A percentile compares a stretch with the other conserved stretches of the same genome.
Conservation (phyloP, 2,113 vertebrate species). For the Eublepharis macularius region DNA sequence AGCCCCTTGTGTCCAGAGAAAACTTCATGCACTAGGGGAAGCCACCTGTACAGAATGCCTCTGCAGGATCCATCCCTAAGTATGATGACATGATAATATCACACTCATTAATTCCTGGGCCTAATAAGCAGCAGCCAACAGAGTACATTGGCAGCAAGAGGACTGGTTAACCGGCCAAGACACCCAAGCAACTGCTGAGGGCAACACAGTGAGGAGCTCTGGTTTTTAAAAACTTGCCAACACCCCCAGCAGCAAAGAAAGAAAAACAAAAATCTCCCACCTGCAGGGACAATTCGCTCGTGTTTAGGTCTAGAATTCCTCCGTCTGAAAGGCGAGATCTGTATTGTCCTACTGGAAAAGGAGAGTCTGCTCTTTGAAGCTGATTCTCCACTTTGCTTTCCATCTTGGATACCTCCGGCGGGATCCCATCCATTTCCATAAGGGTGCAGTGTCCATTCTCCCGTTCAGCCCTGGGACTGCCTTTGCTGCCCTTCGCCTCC, state of each 20-base stretch:
- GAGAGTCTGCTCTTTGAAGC: slow-evolving; percentile 44
- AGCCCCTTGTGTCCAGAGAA: no score
- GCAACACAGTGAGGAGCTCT: not conserved
- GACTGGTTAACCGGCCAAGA: no score
- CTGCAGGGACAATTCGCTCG: slow-evolving; percentile 76
- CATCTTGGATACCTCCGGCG: slow-evolving; percentile 61
- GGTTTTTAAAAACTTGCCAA: not conserved
- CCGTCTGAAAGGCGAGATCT: slow-evolving; percentile 73
- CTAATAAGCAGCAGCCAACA: not conserved
- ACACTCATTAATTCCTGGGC: not conserved
- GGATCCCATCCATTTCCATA: slow-evolving; percentile 70
- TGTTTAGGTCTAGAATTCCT: slow-evolving; percentile 72
- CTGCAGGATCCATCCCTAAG: no score
- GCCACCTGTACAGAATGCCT: no score
- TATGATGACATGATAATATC: no score
- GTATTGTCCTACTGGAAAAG: slow-evolving; percentile 56
- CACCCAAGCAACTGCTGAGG: no score
- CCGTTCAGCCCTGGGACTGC: slow-evolving; percentile 39
- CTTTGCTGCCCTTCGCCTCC: slow-evolving; percentile 70
- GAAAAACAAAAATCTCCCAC: slow-evolving; percentile 63
- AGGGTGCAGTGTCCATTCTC: slow-evolving; percentile 71
- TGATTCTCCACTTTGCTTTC: slow-evolving; percentile 50
- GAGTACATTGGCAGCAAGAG: no score
- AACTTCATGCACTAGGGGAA: no score
- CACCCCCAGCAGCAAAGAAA: not conserved